Evolutionary conservation across 2,888 invertebrate species (phyloP), one percentile per base, ranked within the genome.

Genomic region (Brenthis hecate): DNA sequence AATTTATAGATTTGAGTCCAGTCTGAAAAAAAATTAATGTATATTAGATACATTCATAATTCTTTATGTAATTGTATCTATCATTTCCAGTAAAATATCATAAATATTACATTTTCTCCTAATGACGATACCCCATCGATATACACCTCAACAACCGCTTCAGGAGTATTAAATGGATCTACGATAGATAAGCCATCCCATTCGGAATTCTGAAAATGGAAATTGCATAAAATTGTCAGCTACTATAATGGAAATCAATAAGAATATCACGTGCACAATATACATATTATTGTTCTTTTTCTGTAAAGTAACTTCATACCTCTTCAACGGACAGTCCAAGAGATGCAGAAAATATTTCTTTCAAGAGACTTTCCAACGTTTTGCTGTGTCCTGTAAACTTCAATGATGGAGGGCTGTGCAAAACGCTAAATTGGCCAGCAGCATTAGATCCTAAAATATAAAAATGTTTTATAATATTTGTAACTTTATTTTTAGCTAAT

Each of bases 121-220:
- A 94, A 88, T 74, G 87, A 91, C 23, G 93, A 85, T 2, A 96
- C 89, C 51, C 97, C 97, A 85, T 96, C 96, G 58, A 97, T 92
- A 60, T 94, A 94, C 13, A 97, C 88, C 53, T 94, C 94, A 16
- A 96, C 95, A 2, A 95, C 93, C 50, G 95, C 95, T 83, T 96
- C 95, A n/a, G 97, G 95, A 60, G 96, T 93, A 70, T 94, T 89
- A 77, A 97, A 97, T 1, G 96, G 96, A 87, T 96, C 94, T 6
- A 84, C 87, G 54, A 97, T 93, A 66, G 89, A 93, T 74, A 97
- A 83, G 14, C 96, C 96, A 75, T 92, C 88, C 96, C 97, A 97
- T 74, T 94, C 92, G 14, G 94, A 93, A 78, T 94, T 94, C 94
- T 95, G 80, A 11, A 75, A 74, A 78, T 14, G 32, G 19, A 57